A percentile compares a stretch with the other conserved stretches of the same genome.
phyloP scores from a whole-genome alignment of 1,140 invertebrate species.

The Seison nebaliae region DNA sequence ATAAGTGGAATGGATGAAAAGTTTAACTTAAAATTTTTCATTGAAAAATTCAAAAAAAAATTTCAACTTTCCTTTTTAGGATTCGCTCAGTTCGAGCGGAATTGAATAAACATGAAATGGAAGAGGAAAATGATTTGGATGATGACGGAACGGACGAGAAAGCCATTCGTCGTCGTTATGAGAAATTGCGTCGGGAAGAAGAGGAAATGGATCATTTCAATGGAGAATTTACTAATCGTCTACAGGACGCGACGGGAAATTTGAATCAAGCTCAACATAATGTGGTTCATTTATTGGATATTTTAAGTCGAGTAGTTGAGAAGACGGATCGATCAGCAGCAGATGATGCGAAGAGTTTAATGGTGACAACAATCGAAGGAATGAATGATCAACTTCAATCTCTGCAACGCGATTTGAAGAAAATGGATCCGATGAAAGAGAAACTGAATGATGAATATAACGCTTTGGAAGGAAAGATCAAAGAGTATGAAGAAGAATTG shows the following conservation, averaged over 20 bases:
- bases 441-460: constrained; percentile 11
- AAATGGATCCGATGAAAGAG: constrained; percentile 10
- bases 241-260: not conserved
- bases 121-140: constrained; percentile 1
- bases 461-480: constrained; percentile 3
- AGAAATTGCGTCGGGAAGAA: constrained; percentile 5
- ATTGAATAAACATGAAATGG: constrained; percentile 3
- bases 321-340: constrained; percentile 1
- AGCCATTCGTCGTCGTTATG: not conserved
- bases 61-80: not conserved
- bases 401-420: constrained; percentile 9
- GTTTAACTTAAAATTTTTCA: too few relatives aligned
- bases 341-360: not conserved
- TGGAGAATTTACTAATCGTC: not conserved
- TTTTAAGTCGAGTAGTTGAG: constrained; percentile 5
- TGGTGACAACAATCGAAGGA: too few relatives aligned
- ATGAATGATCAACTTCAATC: not conserved
- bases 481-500: constrained; percentile 11
- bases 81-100: not conserved
- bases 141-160: not conserved
- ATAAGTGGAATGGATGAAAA: constrained; percentile 8
- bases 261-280: constrained; percentile 1
- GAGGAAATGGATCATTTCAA: constrained; percentile 11
- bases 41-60: too few relatives aligned
- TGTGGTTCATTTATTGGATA: constrained; percentile 5